Conservation (phyloP, 2,888 invertebrate genomes). For the Habrosyne pyritoides region DNA sequence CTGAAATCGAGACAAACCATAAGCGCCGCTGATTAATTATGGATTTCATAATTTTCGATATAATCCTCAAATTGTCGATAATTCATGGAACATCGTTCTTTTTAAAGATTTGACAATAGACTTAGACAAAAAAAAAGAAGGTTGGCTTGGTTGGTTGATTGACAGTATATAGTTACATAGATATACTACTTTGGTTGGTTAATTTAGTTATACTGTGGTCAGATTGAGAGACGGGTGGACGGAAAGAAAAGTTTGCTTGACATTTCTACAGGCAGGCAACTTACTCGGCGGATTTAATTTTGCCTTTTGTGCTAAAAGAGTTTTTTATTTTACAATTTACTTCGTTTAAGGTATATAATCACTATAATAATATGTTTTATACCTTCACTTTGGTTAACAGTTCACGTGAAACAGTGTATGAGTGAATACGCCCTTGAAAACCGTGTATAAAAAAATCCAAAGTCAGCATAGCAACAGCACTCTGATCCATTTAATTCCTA, state of each 20-base stretch:
- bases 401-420: slow-evolving; percentile 44
- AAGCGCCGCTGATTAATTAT: too few relatives aligned
- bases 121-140: too few relatives aligned
- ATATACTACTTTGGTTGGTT: too few relatives aligned
- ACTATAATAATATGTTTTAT: slow-evolving; percentile 31
- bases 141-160: too few relatives aligned
- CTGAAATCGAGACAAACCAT: too few relatives aligned
- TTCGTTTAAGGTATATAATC: slow-evolving; percentile 33
- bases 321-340: slow-evolving; percentile 43
- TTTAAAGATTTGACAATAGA: too few relatives aligned
- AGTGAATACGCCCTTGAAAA: slow-evolving; percentile 78
- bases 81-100: too few relatives aligned
- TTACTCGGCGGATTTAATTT: slow-evolving; percentile 49
- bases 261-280: slow-evolving; percentile 39
- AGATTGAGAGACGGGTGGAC: not conserved
- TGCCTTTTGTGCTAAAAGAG: slow-evolving; percentile 49
- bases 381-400: slow-evolving; percentile 28
- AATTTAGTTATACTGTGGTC: too few relatives aligned
- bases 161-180: too few relatives aligned
- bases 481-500: slow-evolving; percentile 60
- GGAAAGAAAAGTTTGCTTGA: not conserved
- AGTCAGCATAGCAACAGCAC: slow-evolving; percentile 81
- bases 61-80: too few relatives aligned
- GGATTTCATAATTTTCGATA: too few relatives aligned
- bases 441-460: slow-evolving; percentile 67